Base-by-base conservation (phyloP, 2,888 invertebrate genomes). In the Nyleta sp. region DNA sequence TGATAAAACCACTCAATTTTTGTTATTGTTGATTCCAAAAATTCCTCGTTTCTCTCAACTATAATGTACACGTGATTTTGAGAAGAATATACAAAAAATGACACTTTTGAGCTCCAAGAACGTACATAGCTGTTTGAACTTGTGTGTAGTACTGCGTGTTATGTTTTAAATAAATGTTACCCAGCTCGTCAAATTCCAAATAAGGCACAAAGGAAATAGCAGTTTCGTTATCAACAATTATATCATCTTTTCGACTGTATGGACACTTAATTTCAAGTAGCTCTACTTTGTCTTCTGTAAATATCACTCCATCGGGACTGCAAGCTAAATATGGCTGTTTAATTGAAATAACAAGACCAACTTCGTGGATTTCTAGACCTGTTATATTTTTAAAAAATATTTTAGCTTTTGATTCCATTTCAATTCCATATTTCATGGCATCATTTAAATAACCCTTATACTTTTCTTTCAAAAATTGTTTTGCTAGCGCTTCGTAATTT, bases 251-350 rank as follows among this genome's bases (percentile, higher is more conserved):
- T 20, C 78, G 72, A 40, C 38, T 64, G 57, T 20, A 62, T 18
- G 80, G 75, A 52, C 74, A 75, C 31, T 78, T 78, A 8, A 74
- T 75, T 78, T 78, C 80, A 5, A 78, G 22, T 11, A 75, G 42
- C 55, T 78, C 57, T 17, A 24, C n/a, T n/a, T n/a, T n/a, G n/a
- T n/a, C n/a, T n/a, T n/a, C n/a, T n/a, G n/a, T n/a, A 48, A 24
- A 24, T 15, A 52, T 20, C 28, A 52, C 52, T 35, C 65, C 77
- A 53, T 71, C 65, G 5, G 71, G 65, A 53, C 71, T 72, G 33
- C 59, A 64, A 2, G 76, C 70, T 2, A 76, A 33, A 57, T 68
- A 76, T 2, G 62, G 57, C 48, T 76, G 76, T 15, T 65, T 46
- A n/a, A 17, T 60, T 15, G 13, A 67, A 33, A 10, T 50, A 20